Evolutionary conservation across 1,140 invertebrate species (phyloP).

Genomic region (Cotesia typhae): DNA sequence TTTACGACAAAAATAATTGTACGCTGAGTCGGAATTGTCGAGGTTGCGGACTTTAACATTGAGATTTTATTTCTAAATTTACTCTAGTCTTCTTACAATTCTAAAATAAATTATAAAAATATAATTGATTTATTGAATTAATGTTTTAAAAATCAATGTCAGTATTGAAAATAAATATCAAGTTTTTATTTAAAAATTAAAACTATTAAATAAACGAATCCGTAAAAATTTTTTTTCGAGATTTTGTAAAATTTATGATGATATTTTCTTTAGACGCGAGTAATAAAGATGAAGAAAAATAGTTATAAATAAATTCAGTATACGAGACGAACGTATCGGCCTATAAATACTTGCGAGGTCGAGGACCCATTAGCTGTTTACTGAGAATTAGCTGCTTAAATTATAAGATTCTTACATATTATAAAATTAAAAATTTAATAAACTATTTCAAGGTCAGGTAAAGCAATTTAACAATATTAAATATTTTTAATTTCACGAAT

Average conservation of each 20-base stretch:
- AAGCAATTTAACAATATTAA: not conserved
- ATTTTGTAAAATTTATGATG: not conserved
- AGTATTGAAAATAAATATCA: too few species aligned
- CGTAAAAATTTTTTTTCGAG: too few species aligned
- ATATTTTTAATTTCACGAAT: not conserved
- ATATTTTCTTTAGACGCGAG: constrained; percentile 2
- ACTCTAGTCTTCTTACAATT: not conserved
- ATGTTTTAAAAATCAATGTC: too few species aligned
- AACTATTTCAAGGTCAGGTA: not conserved
- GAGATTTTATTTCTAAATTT: constrained; percentile 7
- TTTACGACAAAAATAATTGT: constrained; percentile 63
- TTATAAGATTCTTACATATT: not conserved
- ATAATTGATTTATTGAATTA: too few species aligned
- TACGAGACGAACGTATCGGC: constrained; percentile 29
- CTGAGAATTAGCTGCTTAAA: constrained; percentile 7
- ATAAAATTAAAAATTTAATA: not conserved
- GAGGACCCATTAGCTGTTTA: constrained; percentile 31
- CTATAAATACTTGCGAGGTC: constrained; percentile 35
- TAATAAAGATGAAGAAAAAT: constrained; percentile 12
- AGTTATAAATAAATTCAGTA: constrained; percentile 35
- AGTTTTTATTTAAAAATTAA: too few species aligned
- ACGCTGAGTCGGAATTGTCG: constrained; percentile 52
- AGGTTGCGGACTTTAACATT: constrained; percentile 25
- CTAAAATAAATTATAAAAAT: too few species aligned
- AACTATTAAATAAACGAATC: too few species aligned